These are phyloP conservation scores for Hippoglossus hippoglossus DNA, from an alignment of 2,797 vertebrate genomes.

Conservation along the genomic window DNA sequence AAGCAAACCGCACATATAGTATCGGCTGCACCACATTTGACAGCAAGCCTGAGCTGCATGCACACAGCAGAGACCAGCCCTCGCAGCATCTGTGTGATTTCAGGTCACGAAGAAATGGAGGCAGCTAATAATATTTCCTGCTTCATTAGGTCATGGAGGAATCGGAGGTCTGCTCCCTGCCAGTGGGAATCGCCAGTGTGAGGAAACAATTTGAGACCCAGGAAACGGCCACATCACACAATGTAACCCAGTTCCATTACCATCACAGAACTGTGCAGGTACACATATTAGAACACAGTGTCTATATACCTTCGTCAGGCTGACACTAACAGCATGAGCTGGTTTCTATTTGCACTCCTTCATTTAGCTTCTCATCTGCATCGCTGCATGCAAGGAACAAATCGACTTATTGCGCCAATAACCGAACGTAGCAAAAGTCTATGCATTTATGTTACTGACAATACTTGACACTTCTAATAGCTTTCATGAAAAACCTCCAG, in stretches of 20 bases:
- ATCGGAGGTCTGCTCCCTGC: constrained; percentile 88
- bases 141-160: constrained; percentile 90
- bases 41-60: constrained; percentile 20
- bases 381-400: constrained; percentile 47
- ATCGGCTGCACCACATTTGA: constrained; percentile 13
- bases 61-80: constrained; percentile 44
- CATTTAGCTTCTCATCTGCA: constrained; percentile 46
- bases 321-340: constrained; percentile 49
- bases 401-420: constrained; percentile 10
- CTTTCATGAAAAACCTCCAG: constrained; percentile 38
- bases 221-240: constrained; percentile 83
- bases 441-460: constrained; percentile 34
- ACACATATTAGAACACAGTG: constrained; percentile 52
- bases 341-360: constrained; percentile 39
- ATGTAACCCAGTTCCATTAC: constrained; percentile 87
- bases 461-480: constrained; percentile 43
- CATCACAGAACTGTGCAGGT: constrained; percentile 90
- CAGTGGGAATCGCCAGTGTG: constrained; percentile 92
- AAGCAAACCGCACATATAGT: constrained; percentile 7
- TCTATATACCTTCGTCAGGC: constrained; percentile 5
- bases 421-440: constrained; percentile 7
- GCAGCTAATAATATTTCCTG: constrained; percentile 77
- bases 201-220: constrained; percentile 94
- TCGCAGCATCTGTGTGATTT: constrained; percentile 65
- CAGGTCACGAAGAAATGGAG: constrained; percentile 63